Base-by-base conservation (phyloP, 2,797 vertebrate species). In the Xerus rutilus region DNA sequence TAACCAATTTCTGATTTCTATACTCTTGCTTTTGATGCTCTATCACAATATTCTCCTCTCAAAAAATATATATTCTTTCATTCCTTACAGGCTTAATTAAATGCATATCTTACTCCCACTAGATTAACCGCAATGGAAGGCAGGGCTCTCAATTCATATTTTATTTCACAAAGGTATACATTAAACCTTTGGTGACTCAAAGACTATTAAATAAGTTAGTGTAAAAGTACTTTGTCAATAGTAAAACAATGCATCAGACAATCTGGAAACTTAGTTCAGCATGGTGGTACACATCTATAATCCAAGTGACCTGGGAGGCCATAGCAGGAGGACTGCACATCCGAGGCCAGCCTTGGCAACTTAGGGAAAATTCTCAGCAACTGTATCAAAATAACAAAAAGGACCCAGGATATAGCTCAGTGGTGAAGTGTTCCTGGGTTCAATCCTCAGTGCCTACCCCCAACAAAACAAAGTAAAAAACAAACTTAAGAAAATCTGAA, bases 61-160 rank as follows among this genome's bases (percentile, higher is more conserved):
- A 62, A n/a, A 59, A 59, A 59, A 59, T 9, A 59, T 59, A 25
- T 59, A 59, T 59, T 59, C 57, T 25, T 59, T 25, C 57, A 59
- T 59, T 84, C 70, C 83, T 95, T 43, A 89, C 8, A 72, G 76
- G 35, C 30, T 54, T 92, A 92, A 76, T 88, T 54, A 74, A 74
- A 69, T 57, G 28, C 23, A 87, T 20, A 17, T 78, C 35, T 72
- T 11, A 23, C 14, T 85, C 35, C 30, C 10, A 95, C 35, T 47
- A 64, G 45, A 83, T 92, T 45, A 79, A 49, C 18, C 65, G 57
- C 35, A 93, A 43, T 35, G 32, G 57, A 81, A 81, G 13, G 62
- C n/a, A 86, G 11, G 4, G 28, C 67, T 76, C 30, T 70, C 62
- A 57, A 93, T 59, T 93, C n/a, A 86, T 81, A 59, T 90, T 83